These are phyloP conservation scores for Tiaroga cobitis DNA, from an alignment of 2,797 vertebrate species.

Conservation along the genomic window DNA sequence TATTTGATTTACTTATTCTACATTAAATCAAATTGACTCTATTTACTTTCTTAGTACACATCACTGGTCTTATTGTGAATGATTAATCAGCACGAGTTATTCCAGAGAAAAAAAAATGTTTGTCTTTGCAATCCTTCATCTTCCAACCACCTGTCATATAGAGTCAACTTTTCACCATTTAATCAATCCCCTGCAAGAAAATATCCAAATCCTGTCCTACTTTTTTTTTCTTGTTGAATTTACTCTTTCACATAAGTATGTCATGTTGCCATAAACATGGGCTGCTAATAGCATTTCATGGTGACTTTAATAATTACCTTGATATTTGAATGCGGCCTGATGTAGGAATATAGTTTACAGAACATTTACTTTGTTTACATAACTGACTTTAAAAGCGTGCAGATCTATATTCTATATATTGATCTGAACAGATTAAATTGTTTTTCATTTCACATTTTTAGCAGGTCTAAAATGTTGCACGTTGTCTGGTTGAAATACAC, in stretches of 20 bases:
- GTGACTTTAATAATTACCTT: conserved; percentile 1
- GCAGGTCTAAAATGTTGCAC: too few species aligned
- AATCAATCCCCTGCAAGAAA: background rate
- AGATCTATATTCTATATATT: background rate
- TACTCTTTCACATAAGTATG: background rate
- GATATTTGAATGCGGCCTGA: background rate
- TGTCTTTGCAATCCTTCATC: conserved; percentile 22
- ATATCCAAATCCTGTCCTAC: background rate
- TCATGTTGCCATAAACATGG: background rate
- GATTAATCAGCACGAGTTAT: conserved; percentile 3
- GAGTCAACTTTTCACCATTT: conserved; percentile 12
- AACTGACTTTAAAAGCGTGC: background rate
- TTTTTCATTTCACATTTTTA: background rate
- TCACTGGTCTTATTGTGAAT: conserved; percentile 6
- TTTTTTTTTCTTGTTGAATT: background rate
- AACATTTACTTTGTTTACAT: background rate
- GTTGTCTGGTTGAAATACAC: background rate
- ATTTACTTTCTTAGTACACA: conserved; percentile 33
- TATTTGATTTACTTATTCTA: conserved; percentile 15
- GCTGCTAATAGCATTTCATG: background rate
- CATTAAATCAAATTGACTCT: conserved; percentile 15
- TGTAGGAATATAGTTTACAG: background rate
- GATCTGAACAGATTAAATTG: background rate
- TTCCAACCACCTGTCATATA: background rate
- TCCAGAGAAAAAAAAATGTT: conserved; percentile 22